Evolutionary conservation across 2,113 vertebrate genomes (phyloP), one percentile per base, ranked within the genome.

Genomic region (Oncorhynchus gorbuscha): DNA sequence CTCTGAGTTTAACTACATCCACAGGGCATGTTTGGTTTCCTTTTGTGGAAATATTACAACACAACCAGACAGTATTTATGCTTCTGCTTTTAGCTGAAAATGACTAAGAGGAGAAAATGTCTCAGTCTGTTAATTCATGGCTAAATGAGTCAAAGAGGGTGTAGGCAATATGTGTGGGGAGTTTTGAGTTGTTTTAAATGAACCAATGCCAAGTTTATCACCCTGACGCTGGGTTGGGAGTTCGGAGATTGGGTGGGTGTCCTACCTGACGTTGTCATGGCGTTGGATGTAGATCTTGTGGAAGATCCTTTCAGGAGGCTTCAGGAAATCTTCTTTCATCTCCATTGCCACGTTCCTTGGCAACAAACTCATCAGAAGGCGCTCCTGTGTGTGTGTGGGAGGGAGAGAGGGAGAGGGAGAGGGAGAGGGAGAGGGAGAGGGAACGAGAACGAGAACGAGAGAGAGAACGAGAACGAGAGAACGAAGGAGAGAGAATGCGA

Each of bases 261-360:
- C 90, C 64, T 94, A 96, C 95, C 95, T 97, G 88, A 97, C 95
- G 0, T 97, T 96, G 92, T 97, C 95, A 51, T 97, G 95, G 79
- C 95, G 94, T 86, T 97, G 95, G 89, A 96, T 96, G 81, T 96
- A 96, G 85, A 96, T 96, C 91, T 96, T 96, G 90, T 96, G 95
- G 81, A 96, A 97, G 87, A 97, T 97, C 87, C 95, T 94, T 89
- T 96, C 95, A 0, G 95, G 95, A 76, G 95, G 95, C 83, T 97
- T 96, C 77, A 97, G 86, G 59, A 97, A 96, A 88, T 97, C 95
- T 90, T 96, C 95, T 75, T 97, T 97, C 95, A 97, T 97, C 92
- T 97, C 95, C 95, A 97, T 96, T 73, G 95, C 95, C 76, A 97
- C 95, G 13, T 97, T 96, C 77, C 95, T 94, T 67, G 95, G 95